Base-by-base conservation (phyloP, 92 coral and sea anemone genomes). In the Heliopora coerulea region DNA sequence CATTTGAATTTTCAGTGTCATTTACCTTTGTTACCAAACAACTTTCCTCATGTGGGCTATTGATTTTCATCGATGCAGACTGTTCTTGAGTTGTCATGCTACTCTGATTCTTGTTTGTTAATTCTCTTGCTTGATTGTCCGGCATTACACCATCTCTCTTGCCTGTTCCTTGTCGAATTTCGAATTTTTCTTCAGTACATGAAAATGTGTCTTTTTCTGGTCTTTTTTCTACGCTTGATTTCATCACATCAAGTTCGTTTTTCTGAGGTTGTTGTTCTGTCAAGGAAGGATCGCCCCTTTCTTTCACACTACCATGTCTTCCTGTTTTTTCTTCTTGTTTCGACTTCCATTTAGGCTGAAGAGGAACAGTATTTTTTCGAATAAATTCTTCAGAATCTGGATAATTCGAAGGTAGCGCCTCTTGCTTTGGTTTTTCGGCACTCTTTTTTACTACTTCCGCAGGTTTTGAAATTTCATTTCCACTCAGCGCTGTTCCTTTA, bases 31-130 rank as follows among this genome's bases (percentile, higher is more conserved):
- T 46, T 37, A 37, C 42, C 42, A 37, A 11, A 4, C 42, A 4
- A 4, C 11, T 11, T 4, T 11, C 6, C 42, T 37, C 11, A 11
- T 37, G 42, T 37, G 11, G 11, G 42, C 4, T 11, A 37, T 37
- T 11, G 6, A 11, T 4, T 37, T 37, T 11, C 42, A 4, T 37
- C 11, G 4, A 11, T 37, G 11, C 42, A 11, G 6, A 11, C 42
- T 37, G 42, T 37, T 4, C 6, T 37, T 37, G 4, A 37, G 42
- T 37, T 40, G 15, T 27, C 28, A 3, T 33, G 13, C 3, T 1
- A 20, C 13, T 54, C 24, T 21, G 54, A 11, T 65, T n/a, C 72
- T 65, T 62, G 34, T 62, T 62, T 62, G 50, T 23, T n/a, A 20
- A 34, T 20, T 26, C 44, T 46, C 75, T 23, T 68, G 75, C 23